phyloP scores from a whole-genome alignment of 2,888 invertebrate genomes.

The Sylvicola cinctus region DNA sequence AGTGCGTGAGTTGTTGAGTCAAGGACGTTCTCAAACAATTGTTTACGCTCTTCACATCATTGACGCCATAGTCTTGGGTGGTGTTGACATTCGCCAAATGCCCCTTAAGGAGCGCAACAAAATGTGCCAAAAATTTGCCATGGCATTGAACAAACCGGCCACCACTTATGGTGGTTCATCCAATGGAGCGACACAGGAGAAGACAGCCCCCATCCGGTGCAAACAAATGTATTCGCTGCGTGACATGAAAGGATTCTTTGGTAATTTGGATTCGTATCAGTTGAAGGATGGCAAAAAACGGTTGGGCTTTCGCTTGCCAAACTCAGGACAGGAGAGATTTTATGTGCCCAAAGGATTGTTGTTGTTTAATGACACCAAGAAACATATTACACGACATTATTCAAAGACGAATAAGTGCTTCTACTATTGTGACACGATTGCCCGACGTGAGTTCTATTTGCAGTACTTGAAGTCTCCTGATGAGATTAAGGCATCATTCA shows the following conservation, averaged over 20 bases:
- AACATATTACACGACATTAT: conserved; percentile 13
- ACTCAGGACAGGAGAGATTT: conserved; percentile 14
- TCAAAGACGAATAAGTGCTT: conserved; percentile 14
- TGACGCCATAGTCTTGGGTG: conserved; percentile 52
- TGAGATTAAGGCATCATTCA: conserved; percentile 18
- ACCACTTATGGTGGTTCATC: conserved; percentile 8
- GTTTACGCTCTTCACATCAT: conserved; percentile 48
- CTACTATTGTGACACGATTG: conserved; percentile 16
- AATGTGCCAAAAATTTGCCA: conserved; percentile 21
- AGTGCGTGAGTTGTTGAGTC: conserved; percentile 42
- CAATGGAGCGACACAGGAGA: conserved; percentile 11
- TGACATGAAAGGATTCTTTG: conserved; percentile 18
- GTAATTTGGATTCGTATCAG: conserved; percentile 16
- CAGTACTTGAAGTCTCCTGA: conserved; percentile 10
- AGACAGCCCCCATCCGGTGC: conserved; percentile 14
- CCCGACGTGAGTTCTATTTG: conserved; percentile 12
- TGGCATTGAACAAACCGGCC: conserved; percentile 20
- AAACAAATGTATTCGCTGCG: conserved; percentile 16
- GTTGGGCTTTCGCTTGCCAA: conserved; percentile 17
- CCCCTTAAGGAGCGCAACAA: conserved; percentile 31
- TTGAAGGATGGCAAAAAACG: conserved; percentile 19
- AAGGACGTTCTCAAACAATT: conserved; percentile 31
- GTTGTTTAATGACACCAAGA: conserved; percentile 17
- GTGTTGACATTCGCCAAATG: conserved; percentile 37
- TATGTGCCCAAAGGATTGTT: conserved; percentile 23